Base-by-base conservation (phyloP, 2,888 invertebrate species). In the Hypomecis punctinalis region DNA sequence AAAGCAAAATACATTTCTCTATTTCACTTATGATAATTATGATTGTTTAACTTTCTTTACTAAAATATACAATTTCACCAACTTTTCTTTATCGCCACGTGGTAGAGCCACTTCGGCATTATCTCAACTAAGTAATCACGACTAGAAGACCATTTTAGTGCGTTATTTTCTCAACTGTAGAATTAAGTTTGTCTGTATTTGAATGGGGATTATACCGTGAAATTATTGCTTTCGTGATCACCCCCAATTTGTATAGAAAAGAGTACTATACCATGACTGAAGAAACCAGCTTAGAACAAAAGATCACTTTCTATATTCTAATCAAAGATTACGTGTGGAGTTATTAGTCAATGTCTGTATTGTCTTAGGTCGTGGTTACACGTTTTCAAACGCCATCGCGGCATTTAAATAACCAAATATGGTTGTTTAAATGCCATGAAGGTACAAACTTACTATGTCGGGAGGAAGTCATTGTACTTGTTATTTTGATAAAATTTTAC, bases 191-290 rank as follows among this genome's bases (percentile, higher is more conserved):
- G 35, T 48, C 47, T 33, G n/a, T 48, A 47, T 37, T 39, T 61
- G 36, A 42, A 51, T 52, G 49, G 39, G 49, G 45, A 10, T 62
- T 56, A 57, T 7, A 47, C 56, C 68, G 66, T 72, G 59, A 73
- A 70, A 73, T 69, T 48, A 61, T 55, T 56, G 47, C 58, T 54
- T 61, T 47, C 63, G 53, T 68, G 62, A 55, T 60, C 66, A 69
- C 61, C 69, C 67, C 69, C 62, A 51, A 61, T 71, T 68, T 47
- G 49, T 36, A 49, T 55, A 56, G 33, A 49, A 56, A 37, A 54
- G 33, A 54, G 35, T 39, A 46, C 56, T 62, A 42, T 39, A 52
- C 56, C 62, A 46, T 63, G 62, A 52, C 62, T 52, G 11, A 52
- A 52, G 11, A 51, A 39, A 51, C 51, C 36, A 51, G 23, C 42